Evolutionary conservation across 2,888 invertebrate species (phyloP), one percentile per base, ranked within the genome.

Genomic region (Drosophila percnosoma): DNA sequence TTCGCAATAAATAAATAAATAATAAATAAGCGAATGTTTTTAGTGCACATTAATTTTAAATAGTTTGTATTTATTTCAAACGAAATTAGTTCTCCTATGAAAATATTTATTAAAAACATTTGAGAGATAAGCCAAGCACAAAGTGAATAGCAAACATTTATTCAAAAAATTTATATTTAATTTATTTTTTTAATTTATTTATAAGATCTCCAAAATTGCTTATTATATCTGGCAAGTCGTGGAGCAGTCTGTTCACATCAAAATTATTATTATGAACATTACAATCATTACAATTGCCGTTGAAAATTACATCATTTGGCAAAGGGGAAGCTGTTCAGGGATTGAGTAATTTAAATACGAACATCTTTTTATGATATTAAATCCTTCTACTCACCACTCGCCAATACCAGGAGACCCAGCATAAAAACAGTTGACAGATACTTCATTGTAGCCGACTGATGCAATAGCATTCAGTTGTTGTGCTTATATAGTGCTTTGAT

Each of bases 391-490:
- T 73, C 29, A 87, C 83, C 87, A 31, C 52, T 68, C 51, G 82
- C 69, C 31, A 83, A 29, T 27, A 76, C 87, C 61, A 83, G 64
- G 2, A 81, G 53, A 21, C 69, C 75, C 34, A 87, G 57, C n/a
- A 73, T 18, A 33, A 73, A 65, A 1, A 68, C 59, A 61, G 72
- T 8, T 24, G 71, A 82, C 7, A 84, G 42, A 51, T 21, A 72
- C 64, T 84, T 87, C 87, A 87, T 83, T 36, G 0, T 5, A 36
- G 42, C 33, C 31, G 8, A 80, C 69, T 85, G 51, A 68, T n/a
- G 38, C 29, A 18, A 13, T 7, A 36, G 7, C n/a, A 11, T 4
- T 31, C 38, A 5, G 7, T n/a, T 21, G 5, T 0, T 11, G 18
- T 24, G 63, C 57, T 83, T 83, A 59, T 83, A 87, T 72, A 72